phyloP scores from a whole-genome alignment of 2,113 vertebrate species.

The Myrmophylax atrothorax region DNA sequence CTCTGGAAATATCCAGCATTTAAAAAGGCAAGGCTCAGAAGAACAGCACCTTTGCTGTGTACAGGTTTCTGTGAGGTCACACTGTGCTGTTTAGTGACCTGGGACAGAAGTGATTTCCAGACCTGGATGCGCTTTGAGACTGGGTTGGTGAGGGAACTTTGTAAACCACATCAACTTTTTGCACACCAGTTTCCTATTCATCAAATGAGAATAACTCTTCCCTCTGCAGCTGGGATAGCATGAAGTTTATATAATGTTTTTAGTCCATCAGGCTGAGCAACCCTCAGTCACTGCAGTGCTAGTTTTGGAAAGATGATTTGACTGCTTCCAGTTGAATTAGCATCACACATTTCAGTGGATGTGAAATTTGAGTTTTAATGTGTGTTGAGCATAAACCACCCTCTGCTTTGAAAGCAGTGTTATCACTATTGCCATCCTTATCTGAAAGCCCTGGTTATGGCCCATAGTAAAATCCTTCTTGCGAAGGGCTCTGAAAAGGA shows the following conservation, averaged over 20 bases:
- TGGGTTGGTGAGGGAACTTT: neutral
- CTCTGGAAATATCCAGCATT: neutral
- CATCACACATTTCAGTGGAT: neutral
- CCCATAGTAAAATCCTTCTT: neutral
- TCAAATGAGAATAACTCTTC: neutral
- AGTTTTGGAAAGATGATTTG: neutral
- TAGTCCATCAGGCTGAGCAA: neutral
- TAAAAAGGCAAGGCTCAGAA: neutral
- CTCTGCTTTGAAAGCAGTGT: neutral
- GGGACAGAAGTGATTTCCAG: neutral
- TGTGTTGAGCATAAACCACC: neutral
- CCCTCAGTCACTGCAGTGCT: neutral
- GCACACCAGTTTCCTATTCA: neutral
- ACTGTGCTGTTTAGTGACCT: too few species aligned
- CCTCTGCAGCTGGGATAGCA: neutral
- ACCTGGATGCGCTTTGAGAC: neutral
- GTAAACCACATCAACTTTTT: neutral
- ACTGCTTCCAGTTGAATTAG: neutral
- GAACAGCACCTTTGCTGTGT: neutral
- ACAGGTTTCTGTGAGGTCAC: rapidly evolving
- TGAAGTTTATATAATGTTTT: neutral
- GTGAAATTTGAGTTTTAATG: neutral
- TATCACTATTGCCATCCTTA: neutral
- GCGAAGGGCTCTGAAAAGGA: neutral
- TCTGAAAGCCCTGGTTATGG: neutral